Evolutionary conservation across 37 sponge, comb jelly and placozoan genomes (phyloP).

Genomic region (Petrosia ficiformis): DNA sequence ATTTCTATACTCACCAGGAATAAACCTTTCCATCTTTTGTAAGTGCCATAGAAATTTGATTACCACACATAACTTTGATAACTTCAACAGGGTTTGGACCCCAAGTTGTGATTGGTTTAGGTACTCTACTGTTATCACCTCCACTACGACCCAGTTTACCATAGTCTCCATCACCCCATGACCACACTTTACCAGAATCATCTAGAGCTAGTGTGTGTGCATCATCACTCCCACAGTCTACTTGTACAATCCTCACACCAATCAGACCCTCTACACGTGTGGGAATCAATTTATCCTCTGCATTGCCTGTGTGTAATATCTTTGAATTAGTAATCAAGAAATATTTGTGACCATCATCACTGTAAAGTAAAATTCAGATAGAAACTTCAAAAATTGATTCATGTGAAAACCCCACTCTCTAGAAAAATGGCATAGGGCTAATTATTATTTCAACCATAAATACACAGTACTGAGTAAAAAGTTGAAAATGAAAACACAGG

Average conservation of each 20-base stretch:
- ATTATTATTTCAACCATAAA: too few species aligned
- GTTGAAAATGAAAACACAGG: too few species aligned
- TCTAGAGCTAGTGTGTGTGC: constrained; percentile 89
- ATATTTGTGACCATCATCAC: too few species aligned
- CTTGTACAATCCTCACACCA: constrained; percentile 55
- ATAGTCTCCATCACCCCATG: constrained; percentile 88
- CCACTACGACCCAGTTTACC: constrained; percentile 81
- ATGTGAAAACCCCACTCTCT: too few species aligned
- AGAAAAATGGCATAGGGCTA: too few species aligned
- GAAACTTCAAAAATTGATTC: too few species aligned
- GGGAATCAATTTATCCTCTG: constrained; percentile 78
- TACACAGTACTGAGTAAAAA: too few species aligned
- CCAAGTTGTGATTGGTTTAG: constrained; percentile 29
- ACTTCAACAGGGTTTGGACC: constrained; percentile 18
- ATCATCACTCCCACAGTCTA: constrained; percentile 81
- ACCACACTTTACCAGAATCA: constrained; percentile 85
- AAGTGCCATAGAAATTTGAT: constrained; percentile 76
- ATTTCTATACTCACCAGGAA: constrained; percentile 59
- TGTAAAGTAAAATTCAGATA: neutral
- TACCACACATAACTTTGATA: constrained; percentile 65
- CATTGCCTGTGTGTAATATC: constrained; percentile 51
- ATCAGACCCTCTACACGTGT: constrained; percentile 60
- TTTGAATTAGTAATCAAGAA: too few species aligned
- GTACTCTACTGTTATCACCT: constrained; percentile 50
- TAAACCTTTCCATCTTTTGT: constrained; percentile 72